Evolutionary conservation across 2,797 vertebrate genomes (phyloP).

Genomic region (Pangasius mekongensis): DNA sequence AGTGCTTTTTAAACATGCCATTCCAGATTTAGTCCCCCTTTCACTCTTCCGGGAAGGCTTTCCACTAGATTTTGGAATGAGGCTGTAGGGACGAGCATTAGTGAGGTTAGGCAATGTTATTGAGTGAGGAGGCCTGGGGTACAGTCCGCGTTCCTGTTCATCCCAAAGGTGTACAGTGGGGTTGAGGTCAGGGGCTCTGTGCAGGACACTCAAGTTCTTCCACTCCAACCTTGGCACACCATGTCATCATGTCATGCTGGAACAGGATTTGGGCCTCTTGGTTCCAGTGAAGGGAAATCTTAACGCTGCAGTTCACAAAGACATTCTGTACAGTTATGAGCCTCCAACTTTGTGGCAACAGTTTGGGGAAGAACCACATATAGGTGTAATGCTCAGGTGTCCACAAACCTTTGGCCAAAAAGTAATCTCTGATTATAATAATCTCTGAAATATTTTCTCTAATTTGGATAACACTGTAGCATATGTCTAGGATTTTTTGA

Average conservation of each 20-base stretch:
- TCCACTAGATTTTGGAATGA: not conserved
- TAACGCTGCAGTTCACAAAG: not conserved
- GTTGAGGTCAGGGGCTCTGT: too few relatives aligned
- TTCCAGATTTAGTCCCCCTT: not conserved
- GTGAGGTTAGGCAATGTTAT: not conserved
- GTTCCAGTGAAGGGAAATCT: not conserved
- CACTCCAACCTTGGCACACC: too few relatives aligned
- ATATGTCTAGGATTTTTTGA: too few relatives aligned
- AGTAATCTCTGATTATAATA: too few relatives aligned
- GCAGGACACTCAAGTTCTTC: too few relatives aligned
- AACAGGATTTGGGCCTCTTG: not conserved
- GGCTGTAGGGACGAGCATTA: not conserved
- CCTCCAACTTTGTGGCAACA: not conserved
- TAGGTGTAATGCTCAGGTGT: too few relatives aligned
- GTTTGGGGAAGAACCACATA: not conserved
- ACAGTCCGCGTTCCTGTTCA: too few relatives aligned
- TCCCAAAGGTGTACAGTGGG: too few relatives aligned
- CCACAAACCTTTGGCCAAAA: not conserved
- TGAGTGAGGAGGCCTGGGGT: too few relatives aligned
- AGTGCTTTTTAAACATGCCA: not conserved
- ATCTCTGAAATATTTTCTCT: too few relatives aligned
- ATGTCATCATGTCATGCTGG: not conserved
- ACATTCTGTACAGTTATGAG: not conserved
- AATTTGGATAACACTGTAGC: not conserved
- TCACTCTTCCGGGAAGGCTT: not conserved